Percentiles rank a stretch among this genome's conserved stretches.
Evolutionary conservation across 2,888 invertebrate species (phyloP).

Genomic region (Chrysina gloriosa): DNA sequence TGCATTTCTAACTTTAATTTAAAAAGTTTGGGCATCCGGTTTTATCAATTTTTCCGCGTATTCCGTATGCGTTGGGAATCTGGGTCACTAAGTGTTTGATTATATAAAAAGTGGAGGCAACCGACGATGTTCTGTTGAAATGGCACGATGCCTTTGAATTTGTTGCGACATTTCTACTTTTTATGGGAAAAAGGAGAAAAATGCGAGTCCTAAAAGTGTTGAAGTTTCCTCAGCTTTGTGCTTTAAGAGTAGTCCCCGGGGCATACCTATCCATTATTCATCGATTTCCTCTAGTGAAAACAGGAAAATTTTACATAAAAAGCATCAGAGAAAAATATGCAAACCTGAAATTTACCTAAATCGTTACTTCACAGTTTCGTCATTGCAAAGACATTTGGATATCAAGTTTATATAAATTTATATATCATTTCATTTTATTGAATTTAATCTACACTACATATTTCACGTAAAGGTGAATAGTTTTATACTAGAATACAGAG

Average conservation of each 20-base stretch:
- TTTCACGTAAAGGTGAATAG: too few relatives aligned
- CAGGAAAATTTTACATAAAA: constrained; percentile 38
- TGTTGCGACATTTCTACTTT: constrained; percentile 36
- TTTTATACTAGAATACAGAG: too few relatives aligned
- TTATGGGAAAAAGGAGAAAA: constrained; percentile 45
- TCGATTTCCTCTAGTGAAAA: constrained; percentile 53
- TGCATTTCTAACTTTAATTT: constrained; percentile 38
- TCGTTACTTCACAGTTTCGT: constrained; percentile 12
- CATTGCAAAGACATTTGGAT: neutral
- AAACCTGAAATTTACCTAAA: constrained; percentile 25
- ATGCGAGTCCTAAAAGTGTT: constrained; percentile 54
- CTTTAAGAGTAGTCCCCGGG: constrained; percentile 57
- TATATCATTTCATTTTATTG: too few relatives aligned
- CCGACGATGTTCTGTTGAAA: constrained; percentile 22
- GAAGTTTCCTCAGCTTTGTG: constrained; percentile 55
- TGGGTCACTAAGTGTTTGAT: constrained; percentile 37
- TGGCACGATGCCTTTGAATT: constrained; percentile 24
- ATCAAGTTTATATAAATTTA: too few relatives aligned
- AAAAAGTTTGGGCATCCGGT: constrained; percentile 35
- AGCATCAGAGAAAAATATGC: constrained; percentile 27
- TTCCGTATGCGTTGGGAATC: constrained; percentile 32
- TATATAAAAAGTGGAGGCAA: constrained; percentile 24
- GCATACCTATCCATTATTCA: constrained; percentile 58
- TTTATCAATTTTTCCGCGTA: constrained; percentile 36
- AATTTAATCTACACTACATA: too few relatives aligned